phyloP scores from a whole-genome alignment of 2,888 invertebrate species.

The Argyra leucocephala region DNA sequence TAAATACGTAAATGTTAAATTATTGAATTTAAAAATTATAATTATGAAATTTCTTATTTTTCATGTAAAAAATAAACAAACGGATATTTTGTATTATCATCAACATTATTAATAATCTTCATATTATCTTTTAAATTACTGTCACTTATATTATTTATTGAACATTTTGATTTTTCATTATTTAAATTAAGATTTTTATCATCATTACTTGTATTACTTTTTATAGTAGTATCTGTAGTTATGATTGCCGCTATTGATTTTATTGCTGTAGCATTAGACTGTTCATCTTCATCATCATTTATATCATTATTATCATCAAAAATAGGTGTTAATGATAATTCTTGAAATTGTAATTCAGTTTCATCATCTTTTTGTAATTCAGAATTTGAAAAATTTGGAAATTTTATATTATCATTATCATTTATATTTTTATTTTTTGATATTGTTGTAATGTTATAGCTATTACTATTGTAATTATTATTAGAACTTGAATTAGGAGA shows the following conservation, averaged over 20 bases:
- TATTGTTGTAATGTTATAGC: not conserved
- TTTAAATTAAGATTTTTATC: not conserved
- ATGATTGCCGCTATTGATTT: not conserved
- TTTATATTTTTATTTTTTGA: not conserved
- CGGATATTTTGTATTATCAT: conserved; percentile 13
- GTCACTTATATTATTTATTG: not conserved
- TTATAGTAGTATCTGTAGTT: not conserved
- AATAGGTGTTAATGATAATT: not conserved
- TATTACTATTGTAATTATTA: not conserved
- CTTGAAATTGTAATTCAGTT: not conserved
- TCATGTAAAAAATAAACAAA: conserved; percentile 19
- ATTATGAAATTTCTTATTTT: conserved; percentile 7
- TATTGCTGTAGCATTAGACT: not conserved
- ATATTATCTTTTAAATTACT: not conserved
- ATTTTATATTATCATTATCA: not conserved
- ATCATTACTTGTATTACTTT: not conserved
- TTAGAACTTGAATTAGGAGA: not conserved
- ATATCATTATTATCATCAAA: not conserved
- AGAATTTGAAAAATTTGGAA: not conserved
- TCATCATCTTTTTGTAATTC: not conserved
- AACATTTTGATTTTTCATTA: not conserved
- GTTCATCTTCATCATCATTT: not conserved
- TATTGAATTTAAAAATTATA: too few species aligned
- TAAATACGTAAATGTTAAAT: too few species aligned
- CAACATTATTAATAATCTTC: not conserved